Percentiles rank a stretch among this genome's conserved stretches.
These are phyloP conservation scores for Spongilla lacustris DNA, from an alignment of 37 sponge, comb jelly and placozoan species.

Conservation along the genomic window DNA sequence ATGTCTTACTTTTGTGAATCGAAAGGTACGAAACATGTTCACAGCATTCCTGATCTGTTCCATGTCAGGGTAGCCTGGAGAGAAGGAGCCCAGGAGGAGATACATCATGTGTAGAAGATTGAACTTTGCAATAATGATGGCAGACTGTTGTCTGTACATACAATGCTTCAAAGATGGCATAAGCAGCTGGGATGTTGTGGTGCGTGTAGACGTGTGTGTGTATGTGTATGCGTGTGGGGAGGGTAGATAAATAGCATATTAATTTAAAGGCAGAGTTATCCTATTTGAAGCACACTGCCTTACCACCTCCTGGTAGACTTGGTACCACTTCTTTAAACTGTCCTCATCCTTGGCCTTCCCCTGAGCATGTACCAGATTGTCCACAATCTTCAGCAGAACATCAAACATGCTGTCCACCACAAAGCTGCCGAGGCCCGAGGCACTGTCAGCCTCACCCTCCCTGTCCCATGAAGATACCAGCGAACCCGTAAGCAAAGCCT, in stretches of 20 bases:
- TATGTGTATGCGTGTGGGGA: not conserved
- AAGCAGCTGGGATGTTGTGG: slow-evolving; percentile 17
- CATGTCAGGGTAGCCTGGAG: not conserved
- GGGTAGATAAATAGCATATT: not conserved
- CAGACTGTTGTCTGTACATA: slow-evolving; percentile 25
- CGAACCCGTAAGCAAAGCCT: not conserved
- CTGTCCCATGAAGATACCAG: slow-evolving; percentile 11
- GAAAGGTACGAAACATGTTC: slow-evolving; percentile 34
- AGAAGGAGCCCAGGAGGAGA: slow-evolving; percentile 32
- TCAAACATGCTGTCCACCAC: not conserved
- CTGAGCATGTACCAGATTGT: too few species aligned
- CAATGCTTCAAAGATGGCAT: slow-evolving; percentile 36
- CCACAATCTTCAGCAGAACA: slow-evolving; percentile 30
- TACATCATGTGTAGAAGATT: slow-evolving; percentile 51
- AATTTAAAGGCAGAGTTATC: not conserved
- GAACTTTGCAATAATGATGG: slow-evolving; percentile 31
- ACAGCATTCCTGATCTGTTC: slow-evolving; percentile 8
- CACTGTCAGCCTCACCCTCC: not conserved
- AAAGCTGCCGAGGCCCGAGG: slow-evolving; percentile 17
- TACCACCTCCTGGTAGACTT: not conserved
- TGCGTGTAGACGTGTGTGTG: not conserved
- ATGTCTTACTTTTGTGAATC: slow-evolving; percentile 25
- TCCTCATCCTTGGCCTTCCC: too few species aligned
- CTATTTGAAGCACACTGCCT: not conserved
- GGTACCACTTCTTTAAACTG: slow-evolving; percentile 27